phyloP scores from a whole-genome alignment of 37 sponge, comb jelly and placozoan genomes.

The Ephydatia muelleri region DNA sequence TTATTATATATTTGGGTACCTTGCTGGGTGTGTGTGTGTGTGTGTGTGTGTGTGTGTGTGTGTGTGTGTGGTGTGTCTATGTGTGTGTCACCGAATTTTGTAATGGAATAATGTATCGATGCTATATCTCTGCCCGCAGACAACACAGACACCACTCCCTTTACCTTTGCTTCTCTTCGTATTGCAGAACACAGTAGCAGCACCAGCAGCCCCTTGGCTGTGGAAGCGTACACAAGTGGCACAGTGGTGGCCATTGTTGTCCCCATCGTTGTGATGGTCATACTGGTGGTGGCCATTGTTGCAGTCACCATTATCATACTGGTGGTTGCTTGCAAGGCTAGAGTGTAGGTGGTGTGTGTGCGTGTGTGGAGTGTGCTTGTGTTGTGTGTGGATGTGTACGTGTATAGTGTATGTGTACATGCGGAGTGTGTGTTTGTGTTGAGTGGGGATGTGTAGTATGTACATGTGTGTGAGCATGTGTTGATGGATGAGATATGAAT shows the following conservation, averaged over 20 bases:
- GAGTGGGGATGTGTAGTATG: slow-evolving; percentile 41
- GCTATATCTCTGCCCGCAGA: too few species aligned
- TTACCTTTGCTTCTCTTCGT: too few species aligned
- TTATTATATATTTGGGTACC: too few species aligned
- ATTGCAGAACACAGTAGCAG: not conserved
- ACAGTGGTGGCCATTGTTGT: not conserved
- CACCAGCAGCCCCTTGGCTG: not conserved
- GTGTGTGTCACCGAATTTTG: too few species aligned
- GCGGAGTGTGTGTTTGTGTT: slow-evolving; percentile 49
- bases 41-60: too few species aligned
- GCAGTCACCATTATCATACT: not conserved
- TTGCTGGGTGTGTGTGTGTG: too few species aligned
- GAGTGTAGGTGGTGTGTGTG: not conserved
- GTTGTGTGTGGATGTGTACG: slow-evolving; percentile 41
- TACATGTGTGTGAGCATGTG: slow-evolving; percentile 40
- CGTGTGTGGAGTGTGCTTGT: slow-evolving; percentile 2
- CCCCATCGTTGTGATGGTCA: not conserved
- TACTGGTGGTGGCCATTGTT: not conserved
- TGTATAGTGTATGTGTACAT: slow-evolving; percentile 50
- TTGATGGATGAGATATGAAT: not conserved
- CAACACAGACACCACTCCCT: too few species aligned
- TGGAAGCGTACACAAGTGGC: not conserved
- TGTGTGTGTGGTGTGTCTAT: too few species aligned
- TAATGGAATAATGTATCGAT: too few species aligned
- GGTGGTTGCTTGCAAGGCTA: not conserved